Base-by-base conservation (phyloP, 64 coral and sea anemone genomes). In the Pachyseris speciosa region DNA sequence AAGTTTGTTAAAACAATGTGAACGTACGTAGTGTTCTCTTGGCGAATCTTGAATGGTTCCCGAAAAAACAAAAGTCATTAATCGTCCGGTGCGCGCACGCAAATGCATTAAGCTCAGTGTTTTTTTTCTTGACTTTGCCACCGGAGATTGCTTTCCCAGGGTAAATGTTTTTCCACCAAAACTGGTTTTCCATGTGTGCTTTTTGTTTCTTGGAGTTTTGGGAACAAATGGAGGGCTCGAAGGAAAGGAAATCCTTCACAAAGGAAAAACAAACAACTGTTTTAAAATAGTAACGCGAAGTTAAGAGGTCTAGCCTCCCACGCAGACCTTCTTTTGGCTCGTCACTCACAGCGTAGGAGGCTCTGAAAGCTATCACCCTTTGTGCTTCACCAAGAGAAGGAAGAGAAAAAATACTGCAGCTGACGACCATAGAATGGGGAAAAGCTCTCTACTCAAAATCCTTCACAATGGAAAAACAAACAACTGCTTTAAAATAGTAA, bases 101-200 rank as follows among this genome's bases (percentile, higher is more conserved):
- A 36, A 61, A 80, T 39, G 25, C 19, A 39, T 40, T 20, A 71
- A 40, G 67, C 3, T 27, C 15, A 25, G 22, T 5, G n/a, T 27
- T 60, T 60, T 73, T 60, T 61, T 8, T 37, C 53, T 80, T 57
- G 53, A 80, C 77, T 39, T 60, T 25, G 52, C 77, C 77, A 80
- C 77, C 77, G 32, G 77, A 80, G 77, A 59, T 60, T 80, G 77
- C 61, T 80, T 28, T 80, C 4, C 29, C 51, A 25, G 34, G 29
- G 50, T 24, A 80, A 80, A 80, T n/a, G 77, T 60, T 80, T 58
- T 33, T 60, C 31, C 9, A 27, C 22, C 19, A 75, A 50, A 50
- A 50, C 26, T 49, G 24, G 4, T 75, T 75, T 30, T 26, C 41
- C 19, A 61, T 22, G 61, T 39, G 52, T n/a, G n/a, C n/a, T n/a